Evolutionary conservation across 1,140 invertebrate species (phyloP), one percentile per base, ranked within the genome.

Genomic region (Tachypleus tridentatus): DNA sequence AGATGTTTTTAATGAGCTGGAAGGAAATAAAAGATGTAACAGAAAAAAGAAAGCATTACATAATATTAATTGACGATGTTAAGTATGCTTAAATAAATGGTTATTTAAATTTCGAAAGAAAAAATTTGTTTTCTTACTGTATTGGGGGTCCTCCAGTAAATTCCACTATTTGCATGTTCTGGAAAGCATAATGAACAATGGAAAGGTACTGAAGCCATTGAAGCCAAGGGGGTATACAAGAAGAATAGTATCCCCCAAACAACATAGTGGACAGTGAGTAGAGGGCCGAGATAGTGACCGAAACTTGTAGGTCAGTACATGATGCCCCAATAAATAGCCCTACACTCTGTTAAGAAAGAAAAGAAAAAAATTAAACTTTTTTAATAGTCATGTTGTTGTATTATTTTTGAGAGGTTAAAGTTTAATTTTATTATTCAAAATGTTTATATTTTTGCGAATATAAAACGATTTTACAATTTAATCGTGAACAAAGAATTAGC

Each of bases 161-260:
- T 74, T 92, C 88, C 6, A 91, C 80, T 66, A 88, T 87, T 76
- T 91, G 86, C 86, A 91, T 89, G 74, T 89, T 89, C 74, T 89
- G 85, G 75, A 87, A 91, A 59, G 88, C 87, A 75, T 90, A 91
- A 74, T 91, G 86, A 10, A 91, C 85, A 83, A 92, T 77, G 5
- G 80, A 81, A 58, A 86, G 79, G 72, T 89, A 89, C 66, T 85
- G 83, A 71, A 88, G 82, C 88, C 88, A 90, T 65, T 84, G 83
- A n/a, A 91, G 74, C 83, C 87, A 88, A 58, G 81, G 76, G 51
- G 88, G 87, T 66, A 92, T 86, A 69, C 86, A 84, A 49, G 87
- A 86, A 10, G 88, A 86, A 65, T 90, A 80, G 76, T 87, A 91
- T 11, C 87, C 89, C 65, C 88, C 89, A 74, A 91, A 84, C 50